A percentile compares a stretch with the other conserved stretches of the same genome.
These are phyloP conservation scores for Drosophila ficusphila DNA, from an alignment of 1,140 invertebrate species.

Conservation along the genomic window DNA sequence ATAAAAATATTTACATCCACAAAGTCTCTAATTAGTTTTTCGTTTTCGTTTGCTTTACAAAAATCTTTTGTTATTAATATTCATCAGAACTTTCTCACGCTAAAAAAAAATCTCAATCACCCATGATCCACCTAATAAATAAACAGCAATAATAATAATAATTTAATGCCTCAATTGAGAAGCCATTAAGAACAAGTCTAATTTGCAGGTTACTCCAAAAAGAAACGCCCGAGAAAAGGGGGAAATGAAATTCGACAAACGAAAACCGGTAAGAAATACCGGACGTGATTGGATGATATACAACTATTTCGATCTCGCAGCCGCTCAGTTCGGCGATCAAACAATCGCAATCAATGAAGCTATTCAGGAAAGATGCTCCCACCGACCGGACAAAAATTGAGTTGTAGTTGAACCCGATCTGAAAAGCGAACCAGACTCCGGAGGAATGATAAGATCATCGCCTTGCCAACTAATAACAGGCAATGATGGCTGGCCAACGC, in stretches of 20 bases:
- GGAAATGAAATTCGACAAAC: constrained; percentile 1
- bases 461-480: constrained; percentile 69
- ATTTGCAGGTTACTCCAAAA: constrained; percentile 48
- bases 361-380: constrained; percentile 67
- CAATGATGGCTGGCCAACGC: constrained; percentile 67
- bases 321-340: constrained; percentile 5
- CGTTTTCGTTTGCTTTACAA: too few species aligned
- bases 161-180: constrained; percentile 70
- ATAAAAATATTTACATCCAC: background rate
- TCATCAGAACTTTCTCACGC: constrained; percentile 50
- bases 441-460: constrained; percentile 65
- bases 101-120: constrained; percentile 50
- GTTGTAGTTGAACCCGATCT: constrained; percentile 49
- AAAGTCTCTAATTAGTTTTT: too few species aligned
- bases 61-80: too few species aligned
- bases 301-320: constrained; percentile 53
- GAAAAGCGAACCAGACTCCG: constrained; percentile 24
- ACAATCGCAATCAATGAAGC: constrained; percentile 67
- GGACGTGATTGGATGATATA: constrained; percentile 81
- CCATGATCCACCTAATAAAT: constrained; percentile 31
- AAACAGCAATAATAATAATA: constrained; percentile 54
- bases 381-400: constrained; percentile 60
- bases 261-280: constrained; percentile 63
- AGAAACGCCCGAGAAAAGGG: background rate
- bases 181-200: constrained; percentile 64